Conservation (phyloP, 2,797 vertebrate genomes). For the Paramormyrops hopkinsi region DNA sequence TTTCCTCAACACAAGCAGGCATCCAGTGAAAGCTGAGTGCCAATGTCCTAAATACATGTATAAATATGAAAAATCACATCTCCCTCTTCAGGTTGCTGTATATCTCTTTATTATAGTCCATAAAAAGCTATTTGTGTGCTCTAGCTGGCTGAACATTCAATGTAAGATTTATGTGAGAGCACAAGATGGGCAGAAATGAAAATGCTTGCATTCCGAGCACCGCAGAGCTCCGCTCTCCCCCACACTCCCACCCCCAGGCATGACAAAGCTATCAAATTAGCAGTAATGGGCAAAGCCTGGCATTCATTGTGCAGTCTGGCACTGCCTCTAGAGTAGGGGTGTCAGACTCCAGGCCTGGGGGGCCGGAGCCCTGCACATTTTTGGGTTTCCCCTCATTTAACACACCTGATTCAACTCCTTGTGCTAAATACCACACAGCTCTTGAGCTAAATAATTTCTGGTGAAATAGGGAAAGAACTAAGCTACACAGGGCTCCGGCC, state of each 20-base stretch:
- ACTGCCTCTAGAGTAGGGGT: background rate
- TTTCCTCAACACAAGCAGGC: background rate
- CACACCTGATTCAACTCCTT: no score
- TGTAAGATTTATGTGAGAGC: background rate
- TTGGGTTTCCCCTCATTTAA: no score
- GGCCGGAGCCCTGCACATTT: no score
- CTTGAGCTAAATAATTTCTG: no score
- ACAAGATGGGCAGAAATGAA: background rate
- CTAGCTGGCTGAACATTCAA: background rate
- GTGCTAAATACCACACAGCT: no score
- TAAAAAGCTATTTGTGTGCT: background rate
- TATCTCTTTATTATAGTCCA: conserved; percentile 10
- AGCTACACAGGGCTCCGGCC: no score
- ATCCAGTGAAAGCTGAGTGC: background rate
- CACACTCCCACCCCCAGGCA: background rate
- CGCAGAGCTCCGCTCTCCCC: background rate
- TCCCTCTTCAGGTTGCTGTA: background rate
- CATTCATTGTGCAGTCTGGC: background rate
- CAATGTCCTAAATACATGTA: background rate
- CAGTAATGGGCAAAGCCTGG: background rate
- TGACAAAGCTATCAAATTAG: conserved; percentile 20
- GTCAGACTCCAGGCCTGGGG: no score
- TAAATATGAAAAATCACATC: background rate
- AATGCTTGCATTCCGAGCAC: background rate
- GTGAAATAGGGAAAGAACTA: no score